phyloP scores from a whole-genome alignment of 2,113 vertebrate genomes.

The Mesitornis unicolor region DNA sequence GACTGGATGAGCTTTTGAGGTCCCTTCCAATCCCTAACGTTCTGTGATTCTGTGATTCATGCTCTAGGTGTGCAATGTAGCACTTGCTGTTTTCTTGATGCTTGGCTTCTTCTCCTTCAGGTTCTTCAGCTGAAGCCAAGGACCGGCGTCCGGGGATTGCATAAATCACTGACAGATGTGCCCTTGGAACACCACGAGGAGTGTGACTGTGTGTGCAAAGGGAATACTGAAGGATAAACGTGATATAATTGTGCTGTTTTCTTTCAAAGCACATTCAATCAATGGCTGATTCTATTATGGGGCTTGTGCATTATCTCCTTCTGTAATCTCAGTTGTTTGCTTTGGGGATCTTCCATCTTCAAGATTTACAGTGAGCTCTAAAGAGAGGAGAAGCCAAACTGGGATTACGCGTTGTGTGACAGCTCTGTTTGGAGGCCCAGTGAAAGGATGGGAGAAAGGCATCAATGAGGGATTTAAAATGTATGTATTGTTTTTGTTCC shows the following conservation, averaged over 20 bases:
- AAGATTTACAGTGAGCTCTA: slow-evolving; percentile 62
- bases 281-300: slow-evolving; percentile 68
- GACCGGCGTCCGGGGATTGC: slow-evolving; percentile 81
- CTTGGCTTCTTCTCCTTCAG: slow-evolving; percentile 67
- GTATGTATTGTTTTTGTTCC: slow-evolving; percentile 24
- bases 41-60: no score
- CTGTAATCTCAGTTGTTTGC: slow-evolving; percentile 76
- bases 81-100: slow-evolving; percentile 8
- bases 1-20: no score
- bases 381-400: slow-evolving; percentile 65
- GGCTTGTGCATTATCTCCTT: slow-evolving; percentile 69
- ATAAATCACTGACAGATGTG: slow-evolving; percentile 93
- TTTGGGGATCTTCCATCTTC: slow-evolving; percentile 69
- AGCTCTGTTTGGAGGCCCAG: slow-evolving; percentile 72
- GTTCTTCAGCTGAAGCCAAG: slow-evolving; percentile 92
- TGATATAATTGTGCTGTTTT: neutral
- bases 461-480: slow-evolving; percentile 56
- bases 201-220: slow-evolving; percentile 91
- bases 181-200: slow-evolving; percentile 94
- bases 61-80: neutral
- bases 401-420: slow-evolving; percentile 71
- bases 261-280: slow-evolving; percentile 59
- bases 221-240: slow-evolving; percentile 82
- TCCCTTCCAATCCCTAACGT: no score
- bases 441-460: slow-evolving; percentile 65